These are phyloP conservation scores for Lophotriccus pileatus DNA, from an alignment of 2,797 vertebrate species.

Conservation along the genomic window DNA sequence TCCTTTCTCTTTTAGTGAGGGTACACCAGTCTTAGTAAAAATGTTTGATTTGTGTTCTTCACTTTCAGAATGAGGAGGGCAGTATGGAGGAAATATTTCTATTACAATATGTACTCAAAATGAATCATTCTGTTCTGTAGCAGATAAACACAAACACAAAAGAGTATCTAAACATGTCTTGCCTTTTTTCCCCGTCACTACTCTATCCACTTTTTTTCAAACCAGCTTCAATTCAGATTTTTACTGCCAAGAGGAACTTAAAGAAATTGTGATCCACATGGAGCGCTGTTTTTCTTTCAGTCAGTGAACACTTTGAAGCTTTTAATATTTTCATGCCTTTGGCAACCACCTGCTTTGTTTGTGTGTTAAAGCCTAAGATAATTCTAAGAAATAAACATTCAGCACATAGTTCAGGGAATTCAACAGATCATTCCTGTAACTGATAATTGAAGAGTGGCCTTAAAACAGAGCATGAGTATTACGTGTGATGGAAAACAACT, in stretches of 20 bases:
- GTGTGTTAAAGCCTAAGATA: neutral
- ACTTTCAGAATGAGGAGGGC: neutral
- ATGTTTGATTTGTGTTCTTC: neutral
- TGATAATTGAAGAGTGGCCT: neutral
- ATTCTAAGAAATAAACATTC: neutral
- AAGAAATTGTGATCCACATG: neutral
- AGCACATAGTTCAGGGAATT: neutral
- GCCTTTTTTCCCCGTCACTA: neutral
- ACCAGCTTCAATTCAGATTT: neutral
- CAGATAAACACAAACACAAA: neutral
- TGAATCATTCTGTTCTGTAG: neutral
- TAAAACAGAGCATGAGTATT: neutral
- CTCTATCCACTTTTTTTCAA: neutral
- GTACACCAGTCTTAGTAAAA: neutral
- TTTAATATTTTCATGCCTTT: constrained; percentile 16
- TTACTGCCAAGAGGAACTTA: neutral
- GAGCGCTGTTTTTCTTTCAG: neutral
- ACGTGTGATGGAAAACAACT: neutral
- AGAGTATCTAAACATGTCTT: neutral
- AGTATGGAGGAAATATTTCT: neutral
- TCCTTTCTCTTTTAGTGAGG: neutral
- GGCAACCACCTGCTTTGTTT: neutral
- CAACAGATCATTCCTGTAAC: neutral
- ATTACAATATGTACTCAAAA: neutral
- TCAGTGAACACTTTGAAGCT: neutral